Base-by-base conservation (phyloP, 2,888 invertebrate species). In the Polyommatus icarus region DNA sequence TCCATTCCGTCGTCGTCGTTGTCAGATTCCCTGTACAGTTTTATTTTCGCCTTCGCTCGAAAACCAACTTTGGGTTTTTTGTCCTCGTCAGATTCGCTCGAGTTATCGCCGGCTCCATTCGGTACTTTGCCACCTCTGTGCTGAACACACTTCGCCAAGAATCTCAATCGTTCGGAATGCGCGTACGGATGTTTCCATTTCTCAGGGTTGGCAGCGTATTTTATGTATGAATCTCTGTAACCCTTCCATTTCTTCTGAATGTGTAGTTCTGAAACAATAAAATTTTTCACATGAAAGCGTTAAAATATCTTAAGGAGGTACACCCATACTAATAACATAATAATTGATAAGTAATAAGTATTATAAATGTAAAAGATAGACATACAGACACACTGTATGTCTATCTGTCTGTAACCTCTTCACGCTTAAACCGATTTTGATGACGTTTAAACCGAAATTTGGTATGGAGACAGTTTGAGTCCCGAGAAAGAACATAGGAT, bases 221-320 rank as follows among this genome's bases (percentile, higher is more conserved):
- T 67, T 29, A 67, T 88, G 80, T 90, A 93, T 80, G 91, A 90
- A 80, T 94, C 94, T 46, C 92, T 84, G 18, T 93, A 89, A 81
- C 93, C 91, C 81, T 93, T 94, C 93, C 93, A 94, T 86, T 93
- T 94, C 84, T 92, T 93, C 83, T 93, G 93, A 8, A 94, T 86
- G 83, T 93, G 92, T 7, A 92, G 84, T 85, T 92, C 94, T 94
- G 77, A 36, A 77, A 77, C 71, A 54, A 54, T 32, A 67, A 24
- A 29, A 67, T 32, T 18, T 67, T 67, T 6, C 1, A 24, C 15
- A 24, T 61, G 20, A 61, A 10, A 24, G 8, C n/a, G 59, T 20
- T 20, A 20, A 59, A 20, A 15, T 50, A 15, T 50, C 0, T 50
- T 15, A 5, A 50, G 50, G 12, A 50, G 15, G 4, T 46, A 46